Evolutionary conservation across 1,140 invertebrate genomes (phyloP).

Genomic region (Pristionchus pacificus): DNA sequence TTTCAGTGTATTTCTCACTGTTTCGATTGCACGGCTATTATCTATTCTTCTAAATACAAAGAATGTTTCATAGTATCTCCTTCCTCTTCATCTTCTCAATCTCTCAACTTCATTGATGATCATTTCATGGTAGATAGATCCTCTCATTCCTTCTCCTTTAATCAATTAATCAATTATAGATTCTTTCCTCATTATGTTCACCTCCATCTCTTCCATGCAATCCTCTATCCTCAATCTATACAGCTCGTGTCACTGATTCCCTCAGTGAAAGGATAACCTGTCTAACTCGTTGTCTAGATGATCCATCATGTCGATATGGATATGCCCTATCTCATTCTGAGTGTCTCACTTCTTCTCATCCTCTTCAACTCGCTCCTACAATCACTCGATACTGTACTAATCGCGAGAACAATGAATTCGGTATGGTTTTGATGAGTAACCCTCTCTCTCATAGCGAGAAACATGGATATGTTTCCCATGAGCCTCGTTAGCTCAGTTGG

Average conservation of each 20-base stretch:
- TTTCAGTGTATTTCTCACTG: background rate
- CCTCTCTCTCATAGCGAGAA: too few relatives aligned
- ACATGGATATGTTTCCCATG: too few relatives aligned
- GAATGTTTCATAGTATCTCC: background rate
- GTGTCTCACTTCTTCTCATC: background rate
- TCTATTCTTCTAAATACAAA: background rate
- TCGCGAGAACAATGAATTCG: background rate
- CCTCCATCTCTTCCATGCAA: background rate
- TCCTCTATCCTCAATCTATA: background rate
- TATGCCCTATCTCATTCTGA: background rate
- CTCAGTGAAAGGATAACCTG: background rate
- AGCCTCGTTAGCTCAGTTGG: conserved; percentile 1
- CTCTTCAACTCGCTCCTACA: background rate
- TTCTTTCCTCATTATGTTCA: background rate
- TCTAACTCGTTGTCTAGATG: background rate
- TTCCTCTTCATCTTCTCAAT: background rate
- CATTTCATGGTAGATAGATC: background rate
- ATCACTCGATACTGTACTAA: background rate
- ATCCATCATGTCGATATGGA: background rate
- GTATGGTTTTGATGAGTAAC: background rate
- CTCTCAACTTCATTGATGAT: background rate
- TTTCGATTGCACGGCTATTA: background rate
- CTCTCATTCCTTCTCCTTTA: background rate
- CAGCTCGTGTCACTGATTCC: background rate
- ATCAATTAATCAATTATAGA: background rate